These are phyloP conservation scores for Chrysoperla carnea DNA, from an alignment of 1,140 invertebrate species.

Conservation along the genomic window DNA sequence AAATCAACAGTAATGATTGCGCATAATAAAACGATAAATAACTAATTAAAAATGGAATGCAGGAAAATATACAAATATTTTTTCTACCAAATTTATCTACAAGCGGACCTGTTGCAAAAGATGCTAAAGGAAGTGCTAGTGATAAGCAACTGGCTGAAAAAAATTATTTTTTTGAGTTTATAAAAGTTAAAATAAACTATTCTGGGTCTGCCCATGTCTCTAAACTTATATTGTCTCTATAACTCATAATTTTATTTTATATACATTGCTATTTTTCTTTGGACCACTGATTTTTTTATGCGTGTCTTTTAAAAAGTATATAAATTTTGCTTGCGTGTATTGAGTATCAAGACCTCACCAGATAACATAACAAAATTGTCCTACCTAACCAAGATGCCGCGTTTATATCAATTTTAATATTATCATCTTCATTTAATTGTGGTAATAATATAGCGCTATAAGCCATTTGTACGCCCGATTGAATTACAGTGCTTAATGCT, in stretches of 20 bases:
- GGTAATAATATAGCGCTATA: conserved; percentile 30
- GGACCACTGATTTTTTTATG: no score
- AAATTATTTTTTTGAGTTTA: no score
- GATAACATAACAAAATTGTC: no score
- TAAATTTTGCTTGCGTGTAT: no score
- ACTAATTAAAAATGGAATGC: conserved; percentile 33
- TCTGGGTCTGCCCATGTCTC: no score
- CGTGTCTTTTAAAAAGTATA: no score
- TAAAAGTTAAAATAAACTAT: no score
- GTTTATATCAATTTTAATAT: conserved; percentile 14
- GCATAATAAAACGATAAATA: conserved; percentile 32
- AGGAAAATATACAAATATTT: conserved; percentile 28
- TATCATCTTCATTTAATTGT: conserved; percentile 18
- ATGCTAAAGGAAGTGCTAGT: conserved; percentile 31
- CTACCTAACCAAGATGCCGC: conserved; percentile 33
- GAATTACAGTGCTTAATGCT: conserved; percentile 26
- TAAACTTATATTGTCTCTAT: no score
- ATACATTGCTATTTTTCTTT: no score
- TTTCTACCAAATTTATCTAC: conserved; percentile 48
- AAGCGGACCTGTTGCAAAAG: conserved; percentile 30
- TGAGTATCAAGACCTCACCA: no score
- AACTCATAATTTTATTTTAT: no score
- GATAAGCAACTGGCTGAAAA: conserved; percentile 34
- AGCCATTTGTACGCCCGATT: conserved; percentile 32
- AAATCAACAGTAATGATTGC: conserved; percentile 23